Percentiles rank a stretch among this genome's conserved stretches.
Conservation (phyloP, 2,797 vertebrate genomes). For the Anguilla obscura region DNA sequence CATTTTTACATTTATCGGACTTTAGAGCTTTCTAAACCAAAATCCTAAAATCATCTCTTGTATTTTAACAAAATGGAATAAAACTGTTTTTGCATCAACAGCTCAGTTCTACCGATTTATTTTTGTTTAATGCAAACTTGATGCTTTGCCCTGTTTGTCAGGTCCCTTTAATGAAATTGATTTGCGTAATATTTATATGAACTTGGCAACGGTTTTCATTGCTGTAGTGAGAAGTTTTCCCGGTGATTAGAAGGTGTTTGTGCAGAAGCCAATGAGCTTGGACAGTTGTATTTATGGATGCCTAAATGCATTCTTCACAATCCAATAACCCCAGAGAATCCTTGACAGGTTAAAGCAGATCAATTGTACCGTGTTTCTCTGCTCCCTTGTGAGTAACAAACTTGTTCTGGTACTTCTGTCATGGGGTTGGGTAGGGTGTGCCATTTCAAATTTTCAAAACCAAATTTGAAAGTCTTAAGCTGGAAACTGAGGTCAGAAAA, state of each 20-base stretch:
- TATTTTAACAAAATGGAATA: too few species aligned
- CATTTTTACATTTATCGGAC: too few species aligned
- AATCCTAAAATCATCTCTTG: not conserved
- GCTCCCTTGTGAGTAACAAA: not conserved
- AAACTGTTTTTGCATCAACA: too few species aligned
- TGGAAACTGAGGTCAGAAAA: not conserved
- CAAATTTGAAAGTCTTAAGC: not conserved
- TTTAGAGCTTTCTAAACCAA: not conserved
- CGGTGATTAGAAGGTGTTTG: slow-evolving; percentile 47
- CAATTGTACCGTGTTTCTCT: not conserved
- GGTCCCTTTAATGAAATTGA: not conserved
- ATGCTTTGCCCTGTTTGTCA: too few species aligned
- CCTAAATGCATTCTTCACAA: slow-evolving; percentile 54
- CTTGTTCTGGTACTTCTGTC: not conserved
- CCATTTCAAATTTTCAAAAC: not conserved
- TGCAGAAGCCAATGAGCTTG: slow-evolving; percentile 30
- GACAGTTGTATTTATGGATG: slow-evolving; percentile 53
- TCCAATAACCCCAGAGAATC: slow-evolving; percentile 52
- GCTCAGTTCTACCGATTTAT: too few species aligned
- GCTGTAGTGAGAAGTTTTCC: not conserved
- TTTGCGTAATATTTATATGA: not conserved
- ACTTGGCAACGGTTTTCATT: slow-evolving; percentile 2
- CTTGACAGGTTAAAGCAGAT: slow-evolving; percentile 23
- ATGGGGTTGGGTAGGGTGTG: not conserved
- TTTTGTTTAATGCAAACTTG: too few species aligned